Conservation (phyloP, 1,140 invertebrate species). For the Drosophila rhopaloa region DNA sequence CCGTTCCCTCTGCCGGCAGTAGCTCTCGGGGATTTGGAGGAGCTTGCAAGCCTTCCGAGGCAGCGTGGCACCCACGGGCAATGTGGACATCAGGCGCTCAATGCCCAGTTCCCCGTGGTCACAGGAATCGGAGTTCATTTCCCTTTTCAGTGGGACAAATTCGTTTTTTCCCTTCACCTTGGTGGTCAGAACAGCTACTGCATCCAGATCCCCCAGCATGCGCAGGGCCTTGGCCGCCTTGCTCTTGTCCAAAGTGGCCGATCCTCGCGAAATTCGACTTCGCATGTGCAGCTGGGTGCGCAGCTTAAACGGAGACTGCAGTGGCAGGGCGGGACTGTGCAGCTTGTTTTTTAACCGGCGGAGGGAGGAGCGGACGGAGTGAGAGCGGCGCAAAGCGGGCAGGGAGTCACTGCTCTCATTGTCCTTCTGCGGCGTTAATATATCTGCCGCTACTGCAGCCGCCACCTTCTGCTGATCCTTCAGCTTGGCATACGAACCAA, state of each 20-base stretch:
- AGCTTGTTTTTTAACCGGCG: slow-evolving; percentile 86
- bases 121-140: slow-evolving; percentile 15
- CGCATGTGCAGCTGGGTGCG: slow-evolving; percentile 68
- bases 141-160: slow-evolving; percentile 52
- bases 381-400: slow-evolving; percentile 87
- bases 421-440: slow-evolving; percentile 64
- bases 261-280: slow-evolving; percentile 38
- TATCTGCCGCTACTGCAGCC: slow-evolving; percentile 43
- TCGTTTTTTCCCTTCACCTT: slow-evolving; percentile 63
- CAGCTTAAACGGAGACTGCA: slow-evolving; percentile 80
- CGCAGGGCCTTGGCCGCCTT: slow-evolving; percentile 57
- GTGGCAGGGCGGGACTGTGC: slow-evolving; percentile 59
- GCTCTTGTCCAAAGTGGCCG: slow-evolving; percentile 48
- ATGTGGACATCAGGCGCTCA: slow-evolving; percentile 66
- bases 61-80: slow-evolving; percentile 62
- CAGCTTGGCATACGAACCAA: slow-evolving; percentile 70
- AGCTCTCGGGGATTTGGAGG: slow-evolving; percentile 77
- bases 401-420: slow-evolving; percentile 43
- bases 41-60: slow-evolving; percentile 77
- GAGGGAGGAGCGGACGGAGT: slow-evolving; percentile 90
- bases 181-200: slow-evolving; percentile 60
- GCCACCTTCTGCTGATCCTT: slow-evolving; percentile 75
- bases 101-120: slow-evolving; percentile 59
- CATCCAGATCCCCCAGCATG: slow-evolving; percentile 63
- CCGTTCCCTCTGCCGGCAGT: slow-evolving; percentile 13